phyloP scores from a whole-genome alignment of 2,113 vertebrate species.

The Forbesichthys papilliferus region DNA sequence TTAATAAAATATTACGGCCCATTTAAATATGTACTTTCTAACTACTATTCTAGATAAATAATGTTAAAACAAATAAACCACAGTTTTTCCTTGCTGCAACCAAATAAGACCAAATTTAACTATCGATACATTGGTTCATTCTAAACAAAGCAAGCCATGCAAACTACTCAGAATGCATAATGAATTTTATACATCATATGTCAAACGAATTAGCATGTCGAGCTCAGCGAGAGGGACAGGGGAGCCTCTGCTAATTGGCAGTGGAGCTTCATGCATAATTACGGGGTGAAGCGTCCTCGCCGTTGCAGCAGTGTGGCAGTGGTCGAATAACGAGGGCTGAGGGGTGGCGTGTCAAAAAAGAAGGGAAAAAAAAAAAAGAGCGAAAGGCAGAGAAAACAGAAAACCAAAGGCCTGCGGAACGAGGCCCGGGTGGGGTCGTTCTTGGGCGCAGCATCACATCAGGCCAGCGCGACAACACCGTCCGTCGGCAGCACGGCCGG shows the following conservation, averaged over 20 bases:
- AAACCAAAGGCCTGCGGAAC: slow-evolving; percentile 74
- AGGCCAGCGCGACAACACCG: slow-evolving; percentile 71
- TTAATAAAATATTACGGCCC: slow-evolving; percentile 24
- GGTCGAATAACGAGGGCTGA: slow-evolving; percentile 71
- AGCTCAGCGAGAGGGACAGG: slow-evolving; percentile 81
- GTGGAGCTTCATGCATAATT: slow-evolving; percentile 81
- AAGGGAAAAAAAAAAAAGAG: slow-evolving; percentile 11
- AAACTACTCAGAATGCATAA: slow-evolving; percentile 84
- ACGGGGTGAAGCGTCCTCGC: slow-evolving; percentile 74
- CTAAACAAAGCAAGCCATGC: slow-evolving; percentile 77
- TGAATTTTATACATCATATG: slow-evolving; percentile 84
- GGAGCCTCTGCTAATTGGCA: slow-evolving; percentile 83
- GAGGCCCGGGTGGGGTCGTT: slow-evolving; percentile 59
- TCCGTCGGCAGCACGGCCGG: slow-evolving; percentile 59
- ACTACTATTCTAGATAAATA: no score
- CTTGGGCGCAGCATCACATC: slow-evolving; percentile 71
- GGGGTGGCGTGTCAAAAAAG: slow-evolving; percentile 17
- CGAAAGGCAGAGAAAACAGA: slow-evolving; percentile 20
- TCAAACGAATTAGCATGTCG: slow-evolving; percentile 83
- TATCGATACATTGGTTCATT: slow-evolving; percentile 67
- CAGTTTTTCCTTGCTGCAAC: neutral
- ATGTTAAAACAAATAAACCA: no score
- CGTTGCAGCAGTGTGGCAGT: slow-evolving; percentile 73
- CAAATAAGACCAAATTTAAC: slow-evolving; percentile 37
- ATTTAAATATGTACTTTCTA: slow-evolving; percentile 18